Evolutionary conservation across 2,113 vertebrate genomes (phyloP), one percentile per base, ranked within the genome.

Genomic region (Nettapus auritus): DNA sequence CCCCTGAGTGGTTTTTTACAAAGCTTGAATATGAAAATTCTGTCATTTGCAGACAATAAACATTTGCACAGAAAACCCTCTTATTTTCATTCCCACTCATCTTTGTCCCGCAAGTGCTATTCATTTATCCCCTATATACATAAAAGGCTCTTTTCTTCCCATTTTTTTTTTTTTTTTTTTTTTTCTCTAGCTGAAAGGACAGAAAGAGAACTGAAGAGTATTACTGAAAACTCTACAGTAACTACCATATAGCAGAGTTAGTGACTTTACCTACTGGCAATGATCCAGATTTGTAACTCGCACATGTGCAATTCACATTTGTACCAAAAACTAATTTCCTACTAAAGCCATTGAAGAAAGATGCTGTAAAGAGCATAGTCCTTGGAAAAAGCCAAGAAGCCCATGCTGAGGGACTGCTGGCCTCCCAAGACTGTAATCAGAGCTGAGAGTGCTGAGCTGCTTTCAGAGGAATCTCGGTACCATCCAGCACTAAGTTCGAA

Each of bases 271-370:
- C 84, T 79, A 74, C 62, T 95, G 96, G 96, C 95, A 77, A 13
- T 18, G 44, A 63, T 82, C 84, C 93, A 95, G 71, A 70, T 88
- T 69, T 93, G 52, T 79, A 95, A 88, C 82, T 80, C 67, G 63
- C 95, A 96, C 82, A 96, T 96, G 68, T 96, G 96, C 68, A 87
- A 95, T 86, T 97, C 96, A 94, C 89, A 93, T 96, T 86, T 91
- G 29, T 78, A 83, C 82, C 93, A 64, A 96, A 94, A 96, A 70
- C 36, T 95, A 59, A 91, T 96, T 96, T 97, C 93, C 93, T 96
- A 94, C 76, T 67, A 55, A 95, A 93, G 55, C 29, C 91, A 70
- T 88, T 86, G 93, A 94, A 94, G 82, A 97, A 93, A 95, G 93
- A 77, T 55, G 59, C 29, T 2, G 9, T 83, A 94, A 91, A 90